Evolutionary conservation across 2,797 vertebrate species (phyloP).

Genomic region (Lemur catta): DNA sequence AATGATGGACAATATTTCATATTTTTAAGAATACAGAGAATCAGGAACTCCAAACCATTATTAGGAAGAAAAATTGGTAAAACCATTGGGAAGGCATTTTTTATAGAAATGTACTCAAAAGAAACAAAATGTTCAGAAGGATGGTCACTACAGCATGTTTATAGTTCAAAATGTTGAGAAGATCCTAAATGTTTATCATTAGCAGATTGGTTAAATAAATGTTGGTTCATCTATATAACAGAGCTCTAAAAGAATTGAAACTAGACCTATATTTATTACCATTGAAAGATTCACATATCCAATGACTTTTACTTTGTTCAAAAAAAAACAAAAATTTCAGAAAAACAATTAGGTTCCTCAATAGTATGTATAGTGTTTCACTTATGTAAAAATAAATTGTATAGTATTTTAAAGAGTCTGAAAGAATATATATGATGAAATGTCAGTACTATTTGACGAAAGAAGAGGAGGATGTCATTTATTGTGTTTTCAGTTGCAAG

Average conservation of each 20-base stretch:
- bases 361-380: neutral
- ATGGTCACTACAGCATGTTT: neutral
- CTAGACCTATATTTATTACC: neutral
- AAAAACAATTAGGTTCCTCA: neutral
- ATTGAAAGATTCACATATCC: neutral
- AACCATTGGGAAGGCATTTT: neutral
- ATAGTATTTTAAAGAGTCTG: neutral
- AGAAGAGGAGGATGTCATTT: neutral
- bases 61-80: constrained; percentile 1
- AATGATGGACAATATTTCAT: constrained; percentile 5
- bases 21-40: neutral
- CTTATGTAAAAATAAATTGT: constrained; percentile 17
- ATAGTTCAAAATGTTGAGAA: neutral
- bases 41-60: neutral
- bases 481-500: constrained; percentile 3
- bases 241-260: neutral
- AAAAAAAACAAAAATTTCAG: no score
- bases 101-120: neutral
- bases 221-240: neutral
- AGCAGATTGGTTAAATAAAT: neutral
- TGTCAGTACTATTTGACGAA: neutral
- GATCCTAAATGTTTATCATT: neutral
- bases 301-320: no score
- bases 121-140: neutral
- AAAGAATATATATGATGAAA: neutral